Base-by-base conservation (phyloP, 2,888 invertebrate species). In the Eilema griseolum region DNA sequence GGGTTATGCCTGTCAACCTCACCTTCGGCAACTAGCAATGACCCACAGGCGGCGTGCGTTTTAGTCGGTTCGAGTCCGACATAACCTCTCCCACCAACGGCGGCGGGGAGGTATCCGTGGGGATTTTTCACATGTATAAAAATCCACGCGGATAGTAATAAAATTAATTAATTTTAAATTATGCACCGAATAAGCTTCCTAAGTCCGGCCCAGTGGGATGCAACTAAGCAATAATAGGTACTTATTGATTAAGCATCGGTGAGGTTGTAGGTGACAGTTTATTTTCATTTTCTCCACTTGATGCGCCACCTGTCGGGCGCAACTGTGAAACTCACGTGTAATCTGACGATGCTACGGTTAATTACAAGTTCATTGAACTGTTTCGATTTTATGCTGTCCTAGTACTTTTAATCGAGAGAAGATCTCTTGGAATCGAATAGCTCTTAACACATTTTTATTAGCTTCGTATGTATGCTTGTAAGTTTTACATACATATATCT, bases 221-320 rank as follows among this genome's bases (percentile, higher is more conserved):
- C 74, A 78, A 67, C 63, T 60, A 67, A 75, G 66, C 52, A 59
- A 69, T 72, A 73, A 73, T 71, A 72, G 73, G 78, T 82, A 72
- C 74, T 78, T 83, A 81, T 85, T 85, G 85, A 87, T 87, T 80
- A 85, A 83, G 84, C 83, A 76, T 80, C 80, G 60, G 46, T 56
- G 33, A 79, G 84, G 81, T 84, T 85, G 79, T 77, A 81, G 80
- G 83, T 83, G 86, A 85, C 84, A 80, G 82, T 85, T 82, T 88
- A 74, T 85, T 82, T 81, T 77, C 78, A 78, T 82, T 80, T 81
- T 69, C 61, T 62, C 66, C 66, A 70, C 73, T 80, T 62, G 69
- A 75, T 56, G 65, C 70, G 71, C 79, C 79, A 82, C 77, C 80
- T 85, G 85, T 74, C 78, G 72, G 66, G 64, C 59, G 64, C 61